Evolutionary conservation across 2,888 invertebrate species (phyloP), one percentile per base, ranked within the genome.

Genomic region (Chelonus formosanus): DNA sequence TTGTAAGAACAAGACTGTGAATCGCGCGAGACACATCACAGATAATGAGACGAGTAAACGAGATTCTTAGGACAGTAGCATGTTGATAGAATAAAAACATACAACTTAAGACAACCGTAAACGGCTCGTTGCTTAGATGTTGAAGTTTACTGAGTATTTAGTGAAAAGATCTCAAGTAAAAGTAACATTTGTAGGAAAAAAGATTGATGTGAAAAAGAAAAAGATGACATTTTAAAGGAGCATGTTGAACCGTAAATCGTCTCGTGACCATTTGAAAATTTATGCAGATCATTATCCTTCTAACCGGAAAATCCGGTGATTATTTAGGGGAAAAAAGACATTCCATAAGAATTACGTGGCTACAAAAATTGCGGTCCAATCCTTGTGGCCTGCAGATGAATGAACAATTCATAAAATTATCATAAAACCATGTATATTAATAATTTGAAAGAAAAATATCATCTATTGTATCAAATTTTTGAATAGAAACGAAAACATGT

Each of bases 201-300:
- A 4, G 40, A 40, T 40, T 40, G 40, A 40, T 40, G 5, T 40
- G 6, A 40, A 40, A 40, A 40, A 40, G 40, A 40, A 40, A 40
- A 40, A 40, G 6, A 40, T 40, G 40, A 6, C 6, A 4, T 40
- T 40, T 40, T 40, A 40, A 40, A 40, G 20, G 20, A 20, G 20
- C 20, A 20, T 20, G 20, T 20, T 20, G 20, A 20, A 20, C 20
- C 20, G 20, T 20, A 20, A 20, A 20, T 70, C 71, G 74, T 77
- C 74, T 76, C 69, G 56, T 62, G 68, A 70, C 68, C 65, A 68
- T 67, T 59, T 63, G 73, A 71, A 74, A 70, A 71, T 65, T 75
- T 69, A 73, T 71, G 68, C 59, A 65, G 73, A 20, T 48, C 67
- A 76, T 76, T 75, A 77, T 74, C 73, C 71, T 40, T 62, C 65